Conservation (phyloP, 2,888 invertebrate genomes). For the Tryphoninae sp. region DNA sequence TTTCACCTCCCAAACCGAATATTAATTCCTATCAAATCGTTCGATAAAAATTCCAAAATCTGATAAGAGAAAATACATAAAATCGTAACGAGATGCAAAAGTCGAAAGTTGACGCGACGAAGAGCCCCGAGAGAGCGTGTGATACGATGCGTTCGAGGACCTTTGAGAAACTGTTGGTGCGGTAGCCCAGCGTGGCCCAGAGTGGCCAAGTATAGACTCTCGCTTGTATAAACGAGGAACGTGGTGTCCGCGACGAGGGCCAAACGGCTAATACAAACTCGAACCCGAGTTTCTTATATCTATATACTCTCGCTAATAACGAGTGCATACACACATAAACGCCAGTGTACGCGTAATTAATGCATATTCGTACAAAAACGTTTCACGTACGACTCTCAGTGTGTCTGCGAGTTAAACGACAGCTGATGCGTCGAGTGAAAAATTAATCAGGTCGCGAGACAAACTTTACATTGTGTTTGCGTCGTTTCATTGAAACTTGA, state of each 20-base stretch:
- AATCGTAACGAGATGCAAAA: constrained; percentile 35
- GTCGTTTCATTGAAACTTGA: not conserved
- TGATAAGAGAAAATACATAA: constrained; percentile 24
- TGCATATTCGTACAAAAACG: too few species aligned
- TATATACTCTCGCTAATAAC: constrained; percentile 38
- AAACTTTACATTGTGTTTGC: not conserved
- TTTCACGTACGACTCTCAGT: too few species aligned
- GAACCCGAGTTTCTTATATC: not conserved
- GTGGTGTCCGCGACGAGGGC: constrained; percentile 38
- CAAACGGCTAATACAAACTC: constrained; percentile 38
- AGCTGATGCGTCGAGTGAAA: not conserved
- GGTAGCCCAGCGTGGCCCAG: constrained; percentile 69
- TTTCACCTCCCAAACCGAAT: too few species aligned
- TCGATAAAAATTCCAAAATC: not conserved
- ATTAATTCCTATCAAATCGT: too few species aligned
- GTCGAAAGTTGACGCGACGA: constrained; percentile 39
- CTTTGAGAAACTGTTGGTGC: constrained; percentile 76
- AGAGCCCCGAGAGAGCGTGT: constrained; percentile 61
- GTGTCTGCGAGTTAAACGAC: not conserved
- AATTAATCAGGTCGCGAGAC: not conserved
- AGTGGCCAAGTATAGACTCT: constrained; percentile 77
- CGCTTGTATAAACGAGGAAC: constrained; percentile 57
- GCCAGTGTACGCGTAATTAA: not conserved
- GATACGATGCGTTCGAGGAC: constrained; percentile 78
- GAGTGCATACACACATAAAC: constrained; percentile 4